Conservation (phyloP, 2,797 vertebrate species). For the Oreochromis grahami region DNA sequence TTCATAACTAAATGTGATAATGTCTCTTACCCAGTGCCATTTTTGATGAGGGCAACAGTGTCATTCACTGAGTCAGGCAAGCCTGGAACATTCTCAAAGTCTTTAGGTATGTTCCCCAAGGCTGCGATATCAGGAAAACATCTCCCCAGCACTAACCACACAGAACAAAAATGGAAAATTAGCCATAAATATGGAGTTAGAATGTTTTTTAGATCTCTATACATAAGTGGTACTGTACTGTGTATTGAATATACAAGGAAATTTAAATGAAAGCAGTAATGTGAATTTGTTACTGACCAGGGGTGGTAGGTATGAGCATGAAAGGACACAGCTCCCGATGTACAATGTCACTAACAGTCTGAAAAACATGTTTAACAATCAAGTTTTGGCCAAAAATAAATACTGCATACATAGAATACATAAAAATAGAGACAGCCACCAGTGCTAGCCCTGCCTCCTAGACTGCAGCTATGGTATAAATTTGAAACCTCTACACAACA, state of each 20-base stretch:
- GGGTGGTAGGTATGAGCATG: slow-evolving; percentile 66
- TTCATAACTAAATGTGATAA: not conserved
- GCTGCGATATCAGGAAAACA: slow-evolving; percentile 68
- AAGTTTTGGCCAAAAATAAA: not conserved
- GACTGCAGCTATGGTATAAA: not conserved
- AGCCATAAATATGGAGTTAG: not conserved
- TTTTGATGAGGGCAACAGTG: slow-evolving; percentile 47
- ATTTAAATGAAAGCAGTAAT: not conserved
- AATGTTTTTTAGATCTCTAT: not conserved
- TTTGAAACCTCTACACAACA: not conserved
- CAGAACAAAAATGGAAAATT: not conserved
- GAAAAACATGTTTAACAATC: not conserved
- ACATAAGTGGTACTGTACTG: not conserved
- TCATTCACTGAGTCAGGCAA: slow-evolving; percentile 34
- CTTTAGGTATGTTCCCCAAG: not conserved
- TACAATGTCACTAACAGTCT: slow-evolving; percentile 67
- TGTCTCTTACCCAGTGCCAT: slow-evolving; percentile 73
- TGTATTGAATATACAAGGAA: not conserved
- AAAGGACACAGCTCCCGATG: slow-evolving; percentile 77
- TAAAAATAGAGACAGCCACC: not conserved
- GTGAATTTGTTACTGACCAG: slow-evolving; percentile 66
- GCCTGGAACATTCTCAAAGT: slow-evolving; percentile 35
- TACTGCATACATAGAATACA: not conserved
- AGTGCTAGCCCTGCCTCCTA: not conserved
- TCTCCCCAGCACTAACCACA: slow-evolving; percentile 76